Conservation (phyloP, 2,888 invertebrate species). For the Mechanitis messenoides region DNA sequence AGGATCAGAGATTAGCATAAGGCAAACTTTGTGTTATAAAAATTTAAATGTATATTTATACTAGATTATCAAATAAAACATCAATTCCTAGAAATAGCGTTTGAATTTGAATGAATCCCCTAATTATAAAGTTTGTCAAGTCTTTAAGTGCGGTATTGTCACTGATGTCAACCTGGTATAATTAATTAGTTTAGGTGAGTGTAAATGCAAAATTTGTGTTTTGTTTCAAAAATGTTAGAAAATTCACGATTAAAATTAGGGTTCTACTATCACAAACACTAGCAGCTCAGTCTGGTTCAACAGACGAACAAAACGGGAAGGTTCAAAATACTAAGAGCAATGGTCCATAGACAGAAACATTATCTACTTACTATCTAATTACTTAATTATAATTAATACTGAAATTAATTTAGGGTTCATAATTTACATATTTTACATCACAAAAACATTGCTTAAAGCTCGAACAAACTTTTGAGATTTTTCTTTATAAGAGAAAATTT, state of each 20-base stretch:
- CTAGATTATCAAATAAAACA: conserved; percentile 1
- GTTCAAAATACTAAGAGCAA: neutral
- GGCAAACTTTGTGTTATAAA: conserved; percentile 3
- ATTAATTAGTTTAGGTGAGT: conserved; percentile 18
- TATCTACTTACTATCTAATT: conserved; percentile 17
- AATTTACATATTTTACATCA: conserved; percentile 20
- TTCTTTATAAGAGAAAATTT: neutral
- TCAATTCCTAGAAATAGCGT: conserved; percentile 19
- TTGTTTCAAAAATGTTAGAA: conserved; percentile 19
- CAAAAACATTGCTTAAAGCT: conserved; percentile 22
- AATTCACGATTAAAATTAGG: conserved; percentile 19
- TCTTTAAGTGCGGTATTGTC: conserved; percentile 35
- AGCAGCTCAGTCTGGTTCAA: conserved; percentile 19
- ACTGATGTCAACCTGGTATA: conserved; percentile 26
- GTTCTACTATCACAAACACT: conserved; percentile 18
- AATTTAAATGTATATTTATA: neutral
- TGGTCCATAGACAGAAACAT: conserved; percentile 13
- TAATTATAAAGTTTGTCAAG: conserved; percentile 29
- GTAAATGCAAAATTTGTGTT: conserved; percentile 27
- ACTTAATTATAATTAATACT: conserved; percentile 20
- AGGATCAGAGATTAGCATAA: neutral
- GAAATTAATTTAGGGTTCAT: conserved; percentile 13
- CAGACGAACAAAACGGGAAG: conserved; percentile 5
- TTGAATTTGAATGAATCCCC: conserved; percentile 13
- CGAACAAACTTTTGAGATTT: conserved; percentile 19